A percentile compares a stretch with the other conserved stretches of the same genome.
Evolutionary conservation across 2,113 vertebrate species (phyloP).

Genomic region (Regulus satrapa): DNA sequence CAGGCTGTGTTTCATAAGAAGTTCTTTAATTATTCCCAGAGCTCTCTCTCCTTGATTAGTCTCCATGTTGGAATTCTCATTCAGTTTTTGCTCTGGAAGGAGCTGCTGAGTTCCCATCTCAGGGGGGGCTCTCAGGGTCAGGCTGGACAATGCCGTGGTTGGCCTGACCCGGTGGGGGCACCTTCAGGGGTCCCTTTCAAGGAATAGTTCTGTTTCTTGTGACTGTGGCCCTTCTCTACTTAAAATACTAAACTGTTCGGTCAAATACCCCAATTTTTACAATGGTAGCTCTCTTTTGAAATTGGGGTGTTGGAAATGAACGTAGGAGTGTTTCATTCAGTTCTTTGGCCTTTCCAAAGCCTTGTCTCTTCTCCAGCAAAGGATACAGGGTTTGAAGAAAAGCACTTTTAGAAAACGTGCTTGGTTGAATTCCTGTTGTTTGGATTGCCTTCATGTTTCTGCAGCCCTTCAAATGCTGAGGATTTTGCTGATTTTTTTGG

Average conservation of each 20-base stretch:
- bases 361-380: not conserved
- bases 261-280: not conserved
- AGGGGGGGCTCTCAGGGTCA: not conserved
- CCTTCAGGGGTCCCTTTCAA: not conserved
- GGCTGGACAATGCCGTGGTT: fast-evolving
- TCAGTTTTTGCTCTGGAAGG: not conserved
- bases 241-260: not conserved
- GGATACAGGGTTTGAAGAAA: not conserved
- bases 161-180: not conserved
- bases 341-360: not conserved
- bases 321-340: not conserved
- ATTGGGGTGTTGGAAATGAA: not conserved
- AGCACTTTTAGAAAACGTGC: not conserved
- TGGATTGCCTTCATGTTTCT: not conserved
- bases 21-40: not conserved
- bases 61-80: not conserved
- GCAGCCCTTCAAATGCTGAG: not conserved
- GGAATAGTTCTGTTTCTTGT: not conserved
- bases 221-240: not conserved
- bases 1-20: not conserved
- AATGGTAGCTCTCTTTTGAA: not conserved
- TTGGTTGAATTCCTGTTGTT: not conserved
- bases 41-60: not conserved
- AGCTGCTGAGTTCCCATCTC: not conserved
- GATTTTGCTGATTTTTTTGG: not conserved